These are phyloP conservation scores for Zosterops hypoxanthus DNA, from an alignment of 2,113 vertebrate genomes.

Conservation along the genomic window DNA sequence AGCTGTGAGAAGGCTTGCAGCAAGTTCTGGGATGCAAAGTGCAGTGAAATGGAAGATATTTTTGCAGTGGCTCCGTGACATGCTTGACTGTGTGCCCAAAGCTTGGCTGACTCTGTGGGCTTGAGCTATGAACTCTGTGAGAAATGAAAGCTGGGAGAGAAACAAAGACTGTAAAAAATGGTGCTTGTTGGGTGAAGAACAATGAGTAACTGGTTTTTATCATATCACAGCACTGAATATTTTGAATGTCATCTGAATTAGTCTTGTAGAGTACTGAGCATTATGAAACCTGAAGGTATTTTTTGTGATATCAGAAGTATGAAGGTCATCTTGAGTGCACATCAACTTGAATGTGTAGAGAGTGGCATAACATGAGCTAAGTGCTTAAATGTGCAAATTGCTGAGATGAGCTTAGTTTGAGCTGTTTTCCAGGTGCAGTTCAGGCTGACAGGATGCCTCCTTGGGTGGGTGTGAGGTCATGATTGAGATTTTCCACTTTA, in stretches of 20 bases:
- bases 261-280: background rate
- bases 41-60: background rate
- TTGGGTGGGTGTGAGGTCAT: background rate
- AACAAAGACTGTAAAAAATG: background rate
- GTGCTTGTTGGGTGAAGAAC: background rate
- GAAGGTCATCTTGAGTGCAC: background rate
- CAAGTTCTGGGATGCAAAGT: background rate
- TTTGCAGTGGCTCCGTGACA: background rate
- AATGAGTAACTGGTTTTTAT: background rate
- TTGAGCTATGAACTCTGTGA: background rate
- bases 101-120: background rate
- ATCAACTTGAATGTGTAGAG: background rate
- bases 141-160: background rate
- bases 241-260: background rate
- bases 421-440: background rate
- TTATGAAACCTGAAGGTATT: background rate
- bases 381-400: background rate
- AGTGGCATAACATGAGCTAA: background rate
- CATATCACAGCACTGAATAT: background rate
- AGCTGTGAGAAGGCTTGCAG: background rate
- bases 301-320: background rate
- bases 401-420: background rate
- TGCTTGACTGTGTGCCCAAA: background rate
- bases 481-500: background rate
- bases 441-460: background rate